Conservation (phyloP, 2,797 vertebrate genomes). For the Poecile montanus region DNA sequence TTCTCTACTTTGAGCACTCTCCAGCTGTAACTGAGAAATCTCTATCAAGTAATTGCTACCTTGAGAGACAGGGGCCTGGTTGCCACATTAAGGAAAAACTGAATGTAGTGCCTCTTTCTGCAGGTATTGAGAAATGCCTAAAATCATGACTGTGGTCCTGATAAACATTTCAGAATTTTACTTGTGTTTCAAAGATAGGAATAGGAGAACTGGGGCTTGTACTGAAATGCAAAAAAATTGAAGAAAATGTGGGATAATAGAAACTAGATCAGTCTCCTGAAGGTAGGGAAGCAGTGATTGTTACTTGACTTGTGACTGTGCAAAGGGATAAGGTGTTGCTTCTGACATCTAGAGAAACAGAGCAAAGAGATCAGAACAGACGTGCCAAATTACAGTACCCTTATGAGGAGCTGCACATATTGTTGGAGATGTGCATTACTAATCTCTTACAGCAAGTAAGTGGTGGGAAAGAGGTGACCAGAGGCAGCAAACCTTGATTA, state of each 20-base stretch:
- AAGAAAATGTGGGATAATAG: neutral
- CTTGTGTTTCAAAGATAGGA: neutral
- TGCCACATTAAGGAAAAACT: neutral
- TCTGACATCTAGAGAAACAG: neutral
- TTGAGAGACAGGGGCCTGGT: accelerated
- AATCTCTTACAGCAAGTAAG: neutral
- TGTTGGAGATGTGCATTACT: neutral
- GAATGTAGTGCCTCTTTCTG: neutral
- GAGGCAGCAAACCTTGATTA: neutral
- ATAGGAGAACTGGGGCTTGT: neutral
- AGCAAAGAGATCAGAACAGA: neutral
- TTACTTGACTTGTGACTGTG: neutral
- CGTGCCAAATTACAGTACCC: neutral
- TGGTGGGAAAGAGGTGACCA: neutral
- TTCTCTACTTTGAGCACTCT: neutral
- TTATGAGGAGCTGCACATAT: neutral
- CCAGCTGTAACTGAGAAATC: neutral
- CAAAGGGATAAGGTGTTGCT: neutral
- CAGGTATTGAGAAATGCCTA: neutral
- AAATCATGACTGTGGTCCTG: neutral
- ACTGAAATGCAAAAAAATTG: neutral
- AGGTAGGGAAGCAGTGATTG: neutral
- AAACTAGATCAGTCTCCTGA: neutral
- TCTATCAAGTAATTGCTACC: neutral
- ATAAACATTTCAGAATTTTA: neutral